Evolutionary conservation across 2,888 invertebrate genomes (phyloP).

Genomic region (Tenthredo distinguenda): DNA sequence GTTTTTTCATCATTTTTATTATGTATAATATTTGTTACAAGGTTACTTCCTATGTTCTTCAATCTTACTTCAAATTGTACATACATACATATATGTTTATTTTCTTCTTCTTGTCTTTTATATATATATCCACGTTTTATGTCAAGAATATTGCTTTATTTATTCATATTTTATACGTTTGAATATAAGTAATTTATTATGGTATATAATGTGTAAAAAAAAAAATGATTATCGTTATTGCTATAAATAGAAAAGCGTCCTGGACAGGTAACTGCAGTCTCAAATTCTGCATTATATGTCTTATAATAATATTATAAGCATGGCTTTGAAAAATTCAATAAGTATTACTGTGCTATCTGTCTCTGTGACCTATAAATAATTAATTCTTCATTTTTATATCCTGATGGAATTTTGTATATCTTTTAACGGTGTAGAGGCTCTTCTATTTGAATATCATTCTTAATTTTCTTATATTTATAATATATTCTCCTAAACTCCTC

Average conservation of each 20-base stretch:
- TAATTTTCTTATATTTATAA: not conserved
- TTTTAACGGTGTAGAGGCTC: not conserved
- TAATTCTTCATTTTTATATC: not conserved
- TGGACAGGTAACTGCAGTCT: constrained; percentile 27
- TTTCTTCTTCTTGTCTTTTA: constrained; percentile 41
- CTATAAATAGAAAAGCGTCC: not conserved
- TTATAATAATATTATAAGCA: not conserved
- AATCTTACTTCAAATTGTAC: constrained; percentile 25
- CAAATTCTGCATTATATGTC: not conserved
- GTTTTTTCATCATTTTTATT: not conserved
- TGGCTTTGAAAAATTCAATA: not conserved
- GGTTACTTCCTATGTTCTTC: constrained; percentile 1
- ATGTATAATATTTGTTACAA: constrained; percentile 43
- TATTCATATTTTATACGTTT: constrained; percentile 65
- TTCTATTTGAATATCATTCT: not conserved
- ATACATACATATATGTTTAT: constrained; percentile 12
- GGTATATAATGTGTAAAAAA: constrained; percentile 57
- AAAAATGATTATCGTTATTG: constrained; percentile 9
- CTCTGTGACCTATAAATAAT: constrained; percentile 10
- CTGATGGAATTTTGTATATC: not conserved
- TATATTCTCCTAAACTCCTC: not conserved
- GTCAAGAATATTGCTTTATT: constrained; percentile 58
- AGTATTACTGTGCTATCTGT: constrained; percentile 30
- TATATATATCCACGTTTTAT: constrained; percentile 27
- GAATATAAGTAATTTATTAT: constrained; percentile 63